Evolutionary conservation across 2,888 invertebrate genomes (phyloP).

Genomic region (Amitus sp.): DNA sequence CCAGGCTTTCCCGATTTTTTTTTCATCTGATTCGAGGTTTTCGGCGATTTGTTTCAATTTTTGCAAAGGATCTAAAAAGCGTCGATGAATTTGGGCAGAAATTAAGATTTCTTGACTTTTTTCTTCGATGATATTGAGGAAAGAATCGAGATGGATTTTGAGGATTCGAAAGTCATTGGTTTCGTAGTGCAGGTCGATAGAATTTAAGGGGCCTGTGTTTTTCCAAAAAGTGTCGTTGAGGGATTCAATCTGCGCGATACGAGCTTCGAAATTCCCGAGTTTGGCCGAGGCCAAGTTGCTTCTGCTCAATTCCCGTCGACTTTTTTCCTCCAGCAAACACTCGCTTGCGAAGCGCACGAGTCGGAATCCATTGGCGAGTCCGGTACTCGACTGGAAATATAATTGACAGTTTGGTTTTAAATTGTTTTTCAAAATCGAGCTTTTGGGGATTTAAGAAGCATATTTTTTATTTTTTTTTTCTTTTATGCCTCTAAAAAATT

Average conservation of each 20-base stretch:
- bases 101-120: slow-evolving; percentile 20
- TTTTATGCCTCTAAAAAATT: no score
- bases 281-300: slow-evolving; percentile 59
- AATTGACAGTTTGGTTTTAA: no score
- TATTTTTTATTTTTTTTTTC: no score
- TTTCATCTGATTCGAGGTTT: slow-evolving; percentile 18
- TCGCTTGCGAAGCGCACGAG: slow-evolving; percentile 43
- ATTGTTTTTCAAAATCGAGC: no score
- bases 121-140: slow-evolving; percentile 35
- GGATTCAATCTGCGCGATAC: slow-evolving; percentile 67
- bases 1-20: slow-evolving; percentile 54
- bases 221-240: slow-evolving; percentile 72
- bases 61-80: slow-evolving; percentile 34
- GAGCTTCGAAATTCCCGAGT: slow-evolving; percentile 68
- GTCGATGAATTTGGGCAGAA: background rate
- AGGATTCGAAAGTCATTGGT: slow-evolving; percentile 49
- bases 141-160: slow-evolving; percentile 41
- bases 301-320: slow-evolving; percentile 23
- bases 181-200: slow-evolving; percentile 63
- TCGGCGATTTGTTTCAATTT: slow-evolving; percentile 30
- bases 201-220: slow-evolving; percentile 69
- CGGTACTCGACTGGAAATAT: no score
- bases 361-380: slow-evolving; percentile 16
- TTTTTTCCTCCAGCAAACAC: slow-evolving; percentile 43
- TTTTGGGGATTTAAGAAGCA: no score